phyloP scores from a whole-genome alignment of 2,113 vertebrate genomes.

The Pardalotus punctatus region DNA sequence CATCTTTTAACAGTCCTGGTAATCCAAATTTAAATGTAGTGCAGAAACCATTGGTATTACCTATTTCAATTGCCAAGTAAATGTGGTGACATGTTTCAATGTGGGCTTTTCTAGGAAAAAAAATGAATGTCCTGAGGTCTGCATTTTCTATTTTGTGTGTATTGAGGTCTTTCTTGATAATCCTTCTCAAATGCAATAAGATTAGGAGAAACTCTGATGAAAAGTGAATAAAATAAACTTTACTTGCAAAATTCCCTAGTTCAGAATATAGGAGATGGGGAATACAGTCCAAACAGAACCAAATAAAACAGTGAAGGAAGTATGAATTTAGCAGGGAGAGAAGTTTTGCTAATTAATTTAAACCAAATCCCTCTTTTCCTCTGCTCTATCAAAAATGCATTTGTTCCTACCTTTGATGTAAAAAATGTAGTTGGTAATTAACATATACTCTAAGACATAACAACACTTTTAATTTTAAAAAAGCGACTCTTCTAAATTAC shows the following conservation, averaged over 20 bases:
- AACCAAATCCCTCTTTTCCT: background rate
- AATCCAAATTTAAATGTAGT: background rate
- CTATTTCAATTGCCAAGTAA: background rate
- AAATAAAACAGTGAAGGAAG: background rate
- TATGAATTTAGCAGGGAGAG: background rate
- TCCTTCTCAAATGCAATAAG: background rate
- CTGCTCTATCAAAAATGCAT: background rate
- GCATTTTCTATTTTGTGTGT: background rate
- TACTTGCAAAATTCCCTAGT: background rate
- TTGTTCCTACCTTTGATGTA: background rate
- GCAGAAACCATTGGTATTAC: background rate
- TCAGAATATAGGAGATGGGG: fast-evolving
- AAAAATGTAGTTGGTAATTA: background rate
- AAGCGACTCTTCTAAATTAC: background rate
- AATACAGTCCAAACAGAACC: background rate
- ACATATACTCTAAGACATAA: background rate
- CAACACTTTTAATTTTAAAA: background rate
- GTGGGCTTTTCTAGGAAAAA: background rate
- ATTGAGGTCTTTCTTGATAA: background rate
- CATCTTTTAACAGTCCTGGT: background rate
- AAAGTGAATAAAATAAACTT: background rate
- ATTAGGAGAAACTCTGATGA: background rate
- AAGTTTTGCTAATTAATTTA: background rate
- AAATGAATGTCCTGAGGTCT: background rate
- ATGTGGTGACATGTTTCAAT: background rate